Evolutionary conservation across 2,113 vertebrate genomes (phyloP), one percentile per base, ranked within the genome.

Genomic region (Manacus vitellinus): DNA sequence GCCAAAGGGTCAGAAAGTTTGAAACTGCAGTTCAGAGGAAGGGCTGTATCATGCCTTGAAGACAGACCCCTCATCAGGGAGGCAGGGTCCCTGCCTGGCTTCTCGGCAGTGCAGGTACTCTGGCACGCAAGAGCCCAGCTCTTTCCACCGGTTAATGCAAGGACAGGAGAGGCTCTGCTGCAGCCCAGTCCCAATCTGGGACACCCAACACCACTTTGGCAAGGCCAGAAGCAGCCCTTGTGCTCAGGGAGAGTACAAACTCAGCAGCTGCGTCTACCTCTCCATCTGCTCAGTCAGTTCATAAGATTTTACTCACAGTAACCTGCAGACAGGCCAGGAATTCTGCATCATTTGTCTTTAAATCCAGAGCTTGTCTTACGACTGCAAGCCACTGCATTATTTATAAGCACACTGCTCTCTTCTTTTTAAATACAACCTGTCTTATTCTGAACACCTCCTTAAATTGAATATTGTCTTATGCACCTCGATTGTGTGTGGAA

Each of bases 381-480:
- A 47, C 52, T 88, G 56, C 49, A 93, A 86, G 65, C 43, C n/a
- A 58, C 9, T 86, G 56, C 73, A 68, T 92, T 96, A 94, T 97
- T 97, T 97, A 95, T 94, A 96, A 93, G 37, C 52, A 75, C 39
- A 49, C 56, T 52, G 75, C 79, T 96, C 85, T 71, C 49, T 93
- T 80, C 84, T 82, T 96, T 81, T 94, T 93, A 94, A 96, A 93
- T 88, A 96, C 90, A 93, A 63, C 92, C 95, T 7, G 0, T 96
- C 68, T 73, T 68, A 55, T 68, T 68, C 88, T 63, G 85, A 90
- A 41, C 85, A 68, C 61, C 79, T 93, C 88, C 90, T 92, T 95
- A 93, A 95, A 95, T 83, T 92, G 79, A 90, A 35, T 75, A 86
- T 85, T 94, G 94, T 93, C 88, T 80, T 90, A 63, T 71, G 78